Base-by-base conservation (phyloP, 2,888 invertebrate species). In the Mayetiola destructor region DNA sequence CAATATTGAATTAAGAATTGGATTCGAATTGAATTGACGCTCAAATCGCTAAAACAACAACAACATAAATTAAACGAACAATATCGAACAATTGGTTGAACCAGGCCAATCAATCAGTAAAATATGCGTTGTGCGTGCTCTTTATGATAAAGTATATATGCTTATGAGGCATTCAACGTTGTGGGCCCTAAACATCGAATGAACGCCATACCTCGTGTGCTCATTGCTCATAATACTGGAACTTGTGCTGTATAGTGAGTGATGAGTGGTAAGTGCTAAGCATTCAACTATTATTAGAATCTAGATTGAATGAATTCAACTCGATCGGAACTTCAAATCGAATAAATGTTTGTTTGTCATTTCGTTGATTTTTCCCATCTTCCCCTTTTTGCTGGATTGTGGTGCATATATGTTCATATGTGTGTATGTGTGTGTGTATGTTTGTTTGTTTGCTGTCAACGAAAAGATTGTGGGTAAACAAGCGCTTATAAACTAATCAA, bases 21-120 rank as follows among this genome's bases (percentile, higher is more conserved):
- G n/a, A n/a, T n/a, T n/a, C n/a, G n/a, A n/a, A n/a, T n/a, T n/a
- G n/a, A n/a, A n/a, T n/a, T n/a, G n/a, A n/a, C n/a, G n/a, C n/a
- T n/a, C n/a, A n/a, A 21, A 2, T 16, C n/a, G 48, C 27, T 27
- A 48, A 48, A 48, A 48, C 48, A 48, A 48, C 27, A 16, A 27
- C n/a, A n/a, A n/a, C n/a, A n/a, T 27, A 48, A 48, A 48, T 48
- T 48, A 16, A 48, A 27, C 27, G 27, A 48, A 48, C 48, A 48
- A 48, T 48, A 48, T 48, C 16, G 27, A 48, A 48, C 48, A 48
- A 48, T 48, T 27, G 27, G 27, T 48, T n/a, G n/a, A n/a, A n/a
- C n/a, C n/a, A 48, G 27, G 48, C 48, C 48, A 48, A 48, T 48
- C 48, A 48, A 48, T 48, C 48, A 48, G 27, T 48, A n/a, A 48